Percentiles rank a stretch among this genome's conserved stretches.
Evolutionary conservation across 2,797 vertebrate genomes (phyloP).

Genomic region (Morelia viridis): DNA sequence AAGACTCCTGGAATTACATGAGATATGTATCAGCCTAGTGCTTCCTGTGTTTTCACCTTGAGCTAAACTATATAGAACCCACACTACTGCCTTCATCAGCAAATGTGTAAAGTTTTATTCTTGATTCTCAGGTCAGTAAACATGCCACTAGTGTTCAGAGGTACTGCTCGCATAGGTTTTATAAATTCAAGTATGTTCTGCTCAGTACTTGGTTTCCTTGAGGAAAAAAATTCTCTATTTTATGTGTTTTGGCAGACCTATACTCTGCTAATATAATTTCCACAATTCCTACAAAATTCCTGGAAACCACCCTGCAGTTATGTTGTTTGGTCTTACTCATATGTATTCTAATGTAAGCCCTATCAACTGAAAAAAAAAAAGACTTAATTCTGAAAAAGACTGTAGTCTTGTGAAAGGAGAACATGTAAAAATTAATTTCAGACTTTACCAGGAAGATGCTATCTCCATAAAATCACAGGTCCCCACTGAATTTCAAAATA

Average conservation of each 20-base stretch:
- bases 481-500: not conserved
- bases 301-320: not conserved
- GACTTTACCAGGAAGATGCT: not conserved
- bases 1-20: slow-evolving; percentile 85
- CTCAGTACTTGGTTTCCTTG: not conserved
- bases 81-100: not conserved
- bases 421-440: not conserved
- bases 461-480: not conserved
- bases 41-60: not conserved
- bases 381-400: not conserved
- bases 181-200: not conserved
- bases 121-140: not conserved
- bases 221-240: not conserved
- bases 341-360: not conserved
- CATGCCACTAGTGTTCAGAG: not conserved
- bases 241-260: not conserved
- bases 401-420: not conserved
- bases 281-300: not conserved
- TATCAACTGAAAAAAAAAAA: not conserved
- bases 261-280: not conserved
- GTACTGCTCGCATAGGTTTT: not conserved
- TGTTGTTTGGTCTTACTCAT: no score
- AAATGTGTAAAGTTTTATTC: not conserved
- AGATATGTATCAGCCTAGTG: not conserved
- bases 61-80: not conserved